Conservation (phyloP, 37 sponge, comb jelly and placozoan genomes). For the Theonella swinhoei region DNA sequence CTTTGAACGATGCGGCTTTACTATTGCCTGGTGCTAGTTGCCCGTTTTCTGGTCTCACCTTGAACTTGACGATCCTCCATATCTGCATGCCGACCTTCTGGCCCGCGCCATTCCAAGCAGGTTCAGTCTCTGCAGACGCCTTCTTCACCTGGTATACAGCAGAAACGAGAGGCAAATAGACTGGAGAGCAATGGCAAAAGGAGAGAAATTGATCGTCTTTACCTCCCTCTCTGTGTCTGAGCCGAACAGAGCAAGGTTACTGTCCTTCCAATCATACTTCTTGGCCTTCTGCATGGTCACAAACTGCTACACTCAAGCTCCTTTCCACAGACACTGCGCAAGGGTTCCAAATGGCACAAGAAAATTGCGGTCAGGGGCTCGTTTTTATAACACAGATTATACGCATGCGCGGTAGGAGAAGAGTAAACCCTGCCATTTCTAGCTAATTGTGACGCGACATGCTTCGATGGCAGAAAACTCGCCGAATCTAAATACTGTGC, state of each 20-base stretch:
- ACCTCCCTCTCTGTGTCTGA: constrained; percentile 92
- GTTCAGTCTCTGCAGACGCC: constrained; percentile 90
- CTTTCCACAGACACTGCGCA: background rate
- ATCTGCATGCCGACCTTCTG: constrained; percentile 85
- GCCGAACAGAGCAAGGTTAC: constrained; percentile 96
- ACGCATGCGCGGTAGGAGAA: constrained; percentile 5
- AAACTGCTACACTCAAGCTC: constrained; percentile 21
- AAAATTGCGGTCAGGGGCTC: too few species aligned
- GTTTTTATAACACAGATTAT: background rate
- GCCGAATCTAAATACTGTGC: background rate
- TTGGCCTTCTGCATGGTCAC: constrained; percentile 90
- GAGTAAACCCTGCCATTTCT: background rate
- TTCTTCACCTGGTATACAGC: constrained; percentile 82
- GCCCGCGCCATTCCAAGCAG: constrained; percentile 94
- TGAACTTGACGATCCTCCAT: constrained; percentile 98
- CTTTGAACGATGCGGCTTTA: too few species aligned
- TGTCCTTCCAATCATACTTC: constrained; percentile 99
- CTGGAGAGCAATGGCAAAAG: background rate
- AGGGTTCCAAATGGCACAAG: background rate
- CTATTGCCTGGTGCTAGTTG: too few species aligned
- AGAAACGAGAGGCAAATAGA: background rate
- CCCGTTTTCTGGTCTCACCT: too few species aligned
- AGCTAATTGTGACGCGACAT: constrained; percentile 17
- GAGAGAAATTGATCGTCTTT: background rate
- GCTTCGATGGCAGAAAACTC: constrained; percentile 8